Base-by-base conservation (phyloP, 2,113 vertebrate species). In the Cryptoleucopteryx plumbea region DNA sequence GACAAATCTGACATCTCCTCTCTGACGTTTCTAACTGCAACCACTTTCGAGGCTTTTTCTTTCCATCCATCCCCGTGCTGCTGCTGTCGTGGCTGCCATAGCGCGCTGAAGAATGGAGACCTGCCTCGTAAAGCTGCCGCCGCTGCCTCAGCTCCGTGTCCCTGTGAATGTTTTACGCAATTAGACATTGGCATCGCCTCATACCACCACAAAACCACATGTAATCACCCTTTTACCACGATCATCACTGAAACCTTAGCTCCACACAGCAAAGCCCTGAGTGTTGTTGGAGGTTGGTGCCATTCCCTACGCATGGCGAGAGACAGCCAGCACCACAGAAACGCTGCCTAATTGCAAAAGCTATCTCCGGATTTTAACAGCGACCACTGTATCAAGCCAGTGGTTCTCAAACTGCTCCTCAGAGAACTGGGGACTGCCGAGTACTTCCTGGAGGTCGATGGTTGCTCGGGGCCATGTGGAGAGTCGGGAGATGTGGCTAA, bases 21-120 rank as follows among this genome's bases (percentile, higher is more conserved):
- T 99, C 99, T 0, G 99, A 99, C 0, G 99, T 99, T 98, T 99
- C 99, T 90, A 99, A 97, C 86, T 99, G 98, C 97, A 98, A 97
- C 99, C 99, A 99, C 94, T 99, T 99, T 94, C 99, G 99, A 94
- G 99, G 98, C 97, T 99, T 99, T 98, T 99, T 99, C 98, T 99
- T 99, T 56, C 99, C 98, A 77, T 99, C 99, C 16, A 93, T 74
- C 47, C 97, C 86, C 2, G 96, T 50, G 73, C 98, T 98, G 97
- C 96, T 97, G 97, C 98, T 97, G 77, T 99, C 99, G 1, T 99
- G 99, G 94, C 99, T 98, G 94, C 99, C 99, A 0, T 99, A 99
- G 97, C 99, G 99, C 5, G 99, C 99, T 0, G 99, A 99, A 50
- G 99, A 99, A 82, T 98, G 99, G 86, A 99, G 98, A 84, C 99